Base-by-base conservation (phyloP, 2,113 vertebrate genomes). In the Cnemophilus loriae region DNA sequence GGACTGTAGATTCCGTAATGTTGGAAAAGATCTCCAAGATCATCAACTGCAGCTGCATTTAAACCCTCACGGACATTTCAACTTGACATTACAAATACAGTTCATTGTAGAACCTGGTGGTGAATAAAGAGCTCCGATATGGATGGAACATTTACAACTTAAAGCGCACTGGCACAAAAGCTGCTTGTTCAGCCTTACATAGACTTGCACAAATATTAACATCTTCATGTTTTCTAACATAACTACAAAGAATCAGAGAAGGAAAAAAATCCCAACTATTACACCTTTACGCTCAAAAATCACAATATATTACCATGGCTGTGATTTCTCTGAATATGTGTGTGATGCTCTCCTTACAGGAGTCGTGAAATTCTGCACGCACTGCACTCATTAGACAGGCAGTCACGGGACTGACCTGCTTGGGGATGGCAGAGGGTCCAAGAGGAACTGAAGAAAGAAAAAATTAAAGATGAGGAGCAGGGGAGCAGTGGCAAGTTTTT, bases 11-110 rank as follows among this genome's bases (percentile, higher is more conserved):
- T 39, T 39, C 23, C 32, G 8, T 46, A 28, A 39, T 44, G 18
- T n/a, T 82, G 39, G 60, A n/a, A 59, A 59, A 39, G 7, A n/a
- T 57, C 16, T 60, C 52, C 60, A n/a, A 5, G 18, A 59, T 33
- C 11, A n/a, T 21, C 0, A 1, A 11, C 19, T 75, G 19, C 39
- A 60, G 52, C 23, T 67, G n/a, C 52, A 7, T 24, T 67, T 59
- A 46, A 67, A 46, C 19, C 4, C 33, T 59, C 28, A 26, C 0
- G 1, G 28, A n/a, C 11, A 46, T 67, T 46, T 67, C 39, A 60
- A 11, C 14, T 3, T 52, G 23, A 30, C 5, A 1, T 37, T 7
- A 7, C 10, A 16, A 4, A 0, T 28, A 3, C 0, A 3, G 16
- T 20, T 71, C 33, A 13, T 50, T 6, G 0, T 11, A 28, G 55